Evolutionary conservation across 2,888 invertebrate genomes (phyloP), one percentile per base, ranked within the genome.

Genomic region (Drosophila paracracens): DNA sequence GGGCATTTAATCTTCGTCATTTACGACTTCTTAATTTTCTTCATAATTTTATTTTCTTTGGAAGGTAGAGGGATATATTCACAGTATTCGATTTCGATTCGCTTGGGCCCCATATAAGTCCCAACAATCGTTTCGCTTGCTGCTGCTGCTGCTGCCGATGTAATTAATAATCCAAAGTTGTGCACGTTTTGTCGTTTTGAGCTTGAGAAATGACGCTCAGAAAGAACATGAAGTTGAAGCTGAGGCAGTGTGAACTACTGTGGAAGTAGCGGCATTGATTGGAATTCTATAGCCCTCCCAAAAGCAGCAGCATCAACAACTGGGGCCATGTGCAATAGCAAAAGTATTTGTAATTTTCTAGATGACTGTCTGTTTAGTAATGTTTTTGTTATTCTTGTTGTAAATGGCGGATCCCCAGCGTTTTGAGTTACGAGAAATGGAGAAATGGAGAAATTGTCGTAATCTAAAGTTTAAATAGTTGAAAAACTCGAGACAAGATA

Each of bases 151-250:
- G 77, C 56, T 77, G 81, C 78, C 81, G 78, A 78, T 88, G 83
- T 88, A 88, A 88, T 88, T 88, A 88, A 88, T 88, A 88, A 88
- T 90, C 90, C 81, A 88, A 79, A 90, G 75, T 84, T 87, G 90
- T 76, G 86, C 76, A 62, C 80, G 79, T 84, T 89, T 87, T 82
- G 82, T 80, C 90, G 82, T 87, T 90, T 89, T 82, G 88, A 90
- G 88, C 85, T 90, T 88, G 87, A 88, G 91, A 86, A 90, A 88
- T 89, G 91, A 82, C 70, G 74, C 68, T 70, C 67, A 29, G 18
- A 53, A 65, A 59, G 61, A 78, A 67, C 36, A 57, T 56, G 68
- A 62, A 56, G 60, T 2, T 25, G 46, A 33, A 50, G 67, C 18
- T 35, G 13, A 18, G 35, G 61, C 59, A 58, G 60, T 52, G 43